Evolutionary conservation across 1,140 invertebrate species (phyloP).

Genomic region (Psilanteris sp.): DNA sequence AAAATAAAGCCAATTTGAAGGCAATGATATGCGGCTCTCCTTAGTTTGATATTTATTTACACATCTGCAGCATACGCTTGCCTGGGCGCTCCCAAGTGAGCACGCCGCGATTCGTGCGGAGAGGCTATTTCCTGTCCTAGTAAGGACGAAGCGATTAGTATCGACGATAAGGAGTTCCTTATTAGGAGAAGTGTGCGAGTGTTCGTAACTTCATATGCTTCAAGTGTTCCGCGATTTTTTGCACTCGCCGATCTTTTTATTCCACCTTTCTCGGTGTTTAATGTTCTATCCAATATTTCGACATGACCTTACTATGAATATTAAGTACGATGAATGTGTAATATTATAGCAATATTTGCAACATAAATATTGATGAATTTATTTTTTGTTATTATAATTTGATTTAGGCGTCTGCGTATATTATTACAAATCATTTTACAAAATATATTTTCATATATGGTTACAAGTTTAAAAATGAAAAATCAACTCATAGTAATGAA

Average conservation of each 20-base stretch:
- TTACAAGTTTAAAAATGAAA: too few species aligned
- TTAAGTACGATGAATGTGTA: too few species aligned
- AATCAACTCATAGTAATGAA: too few species aligned
- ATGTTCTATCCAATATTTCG: constrained; percentile 21
- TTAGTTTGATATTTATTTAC: constrained; percentile 60
- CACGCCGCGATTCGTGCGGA: constrained; percentile 59
- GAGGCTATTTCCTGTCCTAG: constrained; percentile 67
- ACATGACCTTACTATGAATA: constrained; percentile 16
- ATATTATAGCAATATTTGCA: too few species aligned
- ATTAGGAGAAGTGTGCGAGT: constrained; percentile 64
- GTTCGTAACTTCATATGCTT: constrained; percentile 58
- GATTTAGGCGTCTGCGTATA: too few species aligned
- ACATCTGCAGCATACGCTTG: constrained; percentile 45
- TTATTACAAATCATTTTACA: too few species aligned
- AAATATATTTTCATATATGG: too few species aligned
- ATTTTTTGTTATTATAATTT: too few species aligned
- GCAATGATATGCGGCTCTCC: constrained; percentile 54
- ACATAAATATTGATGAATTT: too few species aligned
- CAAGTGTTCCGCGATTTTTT: constrained; percentile 49
- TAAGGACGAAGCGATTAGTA: constrained; percentile 64
- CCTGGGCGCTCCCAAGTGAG: constrained; percentile 53
- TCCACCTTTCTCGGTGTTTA: constrained; percentile 30
- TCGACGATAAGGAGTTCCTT: constrained; percentile 63
- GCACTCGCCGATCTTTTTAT: constrained; percentile 43
- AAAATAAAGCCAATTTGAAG: constrained; percentile 51